Percentiles rank a stretch among this genome's conserved stretches.
phyloP scores from a whole-genome alignment of 2,113 vertebrate genomes.

The Amphiprion ocellaris region DNA sequence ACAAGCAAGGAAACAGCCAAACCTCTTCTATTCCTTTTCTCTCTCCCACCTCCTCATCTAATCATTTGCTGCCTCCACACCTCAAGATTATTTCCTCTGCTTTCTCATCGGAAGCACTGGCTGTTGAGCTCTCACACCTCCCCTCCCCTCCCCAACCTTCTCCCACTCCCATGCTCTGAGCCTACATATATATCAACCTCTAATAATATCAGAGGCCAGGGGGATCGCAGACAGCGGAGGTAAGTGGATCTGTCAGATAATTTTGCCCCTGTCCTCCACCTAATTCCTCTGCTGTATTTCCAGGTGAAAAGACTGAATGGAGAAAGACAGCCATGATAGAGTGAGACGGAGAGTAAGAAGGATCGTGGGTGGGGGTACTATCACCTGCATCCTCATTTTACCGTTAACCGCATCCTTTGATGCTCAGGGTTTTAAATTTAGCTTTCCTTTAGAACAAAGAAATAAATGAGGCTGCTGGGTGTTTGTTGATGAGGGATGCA shows the following conservation, averaged over 20 bases:
- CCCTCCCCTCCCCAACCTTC: slow-evolving; percentile 12
- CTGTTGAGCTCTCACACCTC: slow-evolving; percentile 36
- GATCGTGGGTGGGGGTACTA: slow-evolving; percentile 4
- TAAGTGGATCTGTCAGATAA: slow-evolving; percentile 79
- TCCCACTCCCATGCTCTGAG: background rate
- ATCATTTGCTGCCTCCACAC: slow-evolving; percentile 60
- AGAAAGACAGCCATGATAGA: slow-evolving; percentile 18
- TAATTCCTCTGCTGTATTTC: slow-evolving; percentile 59
- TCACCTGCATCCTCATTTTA: slow-evolving; percentile 21
- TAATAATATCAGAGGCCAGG: slow-evolving; percentile 65
- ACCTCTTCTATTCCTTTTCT: background rate
- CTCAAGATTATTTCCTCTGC: slow-evolving; percentile 54
- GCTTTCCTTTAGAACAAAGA: background rate
- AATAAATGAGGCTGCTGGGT: slow-evolving; percentile 18
- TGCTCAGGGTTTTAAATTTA: slow-evolving; percentile 40
- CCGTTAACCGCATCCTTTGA: slow-evolving; percentile 29
- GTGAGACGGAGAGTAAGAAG: slow-evolving; percentile 12
- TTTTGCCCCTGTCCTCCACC: slow-evolving; percentile 64
- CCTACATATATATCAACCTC: slow-evolving; percentile 54
- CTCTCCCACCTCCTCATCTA: slow-evolving; percentile 23
- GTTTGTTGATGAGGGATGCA: slow-evolving; percentile 26
- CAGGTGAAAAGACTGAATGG: slow-evolving; percentile 52
- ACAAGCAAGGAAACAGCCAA: slow-evolving; percentile 41
- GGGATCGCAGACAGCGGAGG: slow-evolving; percentile 60
- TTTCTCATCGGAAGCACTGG: slow-evolving; percentile 44